These are phyloP conservation scores for Chloroceryle aenea DNA, from an alignment of 2,113 vertebrate genomes.

Conservation along the genomic window DNA sequence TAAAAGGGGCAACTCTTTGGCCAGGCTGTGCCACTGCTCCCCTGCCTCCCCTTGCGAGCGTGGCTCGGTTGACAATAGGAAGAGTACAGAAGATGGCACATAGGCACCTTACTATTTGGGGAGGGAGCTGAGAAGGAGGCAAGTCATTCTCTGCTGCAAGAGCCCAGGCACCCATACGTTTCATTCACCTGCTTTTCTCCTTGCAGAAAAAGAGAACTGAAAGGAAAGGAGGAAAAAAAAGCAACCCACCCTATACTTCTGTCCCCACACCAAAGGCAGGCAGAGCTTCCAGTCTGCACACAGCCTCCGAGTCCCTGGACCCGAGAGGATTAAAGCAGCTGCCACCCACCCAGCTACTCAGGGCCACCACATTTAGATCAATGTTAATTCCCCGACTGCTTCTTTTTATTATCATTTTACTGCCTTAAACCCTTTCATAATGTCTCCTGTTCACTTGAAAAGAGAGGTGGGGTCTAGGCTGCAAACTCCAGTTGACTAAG, in stretches of 20 bases:
- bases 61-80: conserved; percentile 9
- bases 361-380: background rate
- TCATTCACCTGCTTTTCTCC: background rate
- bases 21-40: background rate
- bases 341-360: background rate
- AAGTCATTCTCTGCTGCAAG: background rate
- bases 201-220: background rate
- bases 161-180: background rate
- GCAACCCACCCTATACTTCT: background rate
- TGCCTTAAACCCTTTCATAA: conserved; percentile 59
- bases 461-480: conserved; percentile 35
- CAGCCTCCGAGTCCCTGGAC: background rate
- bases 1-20: conserved; percentile 25
- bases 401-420: conserved; percentile 29
- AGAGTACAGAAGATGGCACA: background rate
- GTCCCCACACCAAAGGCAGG: background rate
- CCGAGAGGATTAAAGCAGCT: background rate
- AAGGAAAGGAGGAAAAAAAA: background rate
- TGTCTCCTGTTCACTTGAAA: background rate
- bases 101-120: background rate
- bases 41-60: background rate
- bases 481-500: conserved; percentile 36
- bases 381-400: conserved; percentile 10
- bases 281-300: background rate
- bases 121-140: background rate